Conservation (phyloP, 2,797 vertebrate species). For the Pipistrellus pygmaeus region DNA sequence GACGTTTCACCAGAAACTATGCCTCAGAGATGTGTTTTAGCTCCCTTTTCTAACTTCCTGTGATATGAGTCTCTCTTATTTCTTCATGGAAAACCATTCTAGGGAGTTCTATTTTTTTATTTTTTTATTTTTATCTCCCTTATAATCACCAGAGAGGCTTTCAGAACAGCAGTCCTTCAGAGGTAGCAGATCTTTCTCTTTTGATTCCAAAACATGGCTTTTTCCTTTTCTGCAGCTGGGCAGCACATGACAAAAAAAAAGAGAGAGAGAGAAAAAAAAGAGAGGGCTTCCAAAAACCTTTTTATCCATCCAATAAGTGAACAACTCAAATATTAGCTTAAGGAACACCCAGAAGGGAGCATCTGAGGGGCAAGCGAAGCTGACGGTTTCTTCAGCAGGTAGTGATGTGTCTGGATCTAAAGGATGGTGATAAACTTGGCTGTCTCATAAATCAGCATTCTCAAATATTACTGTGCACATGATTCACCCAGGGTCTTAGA, state of each 20-base stretch:
- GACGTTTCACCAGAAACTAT: not conserved
- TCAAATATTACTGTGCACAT: not conserved
- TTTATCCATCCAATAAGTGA: not conserved
- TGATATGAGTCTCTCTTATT: constrained; percentile 30
- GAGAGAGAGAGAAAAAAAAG: constrained; percentile 66
- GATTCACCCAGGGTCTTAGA: not conserved
- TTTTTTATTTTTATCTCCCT: not conserved
- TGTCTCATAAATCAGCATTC: not conserved
- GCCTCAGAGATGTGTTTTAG: constrained; percentile 39
- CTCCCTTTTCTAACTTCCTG: not conserved
- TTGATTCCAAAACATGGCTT: constrained; percentile 61
- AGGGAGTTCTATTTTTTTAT: not conserved
- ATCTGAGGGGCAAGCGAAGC: not conserved
- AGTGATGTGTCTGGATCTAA: not conserved
- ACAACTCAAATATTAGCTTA: not conserved
- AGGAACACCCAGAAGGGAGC: not conserved
- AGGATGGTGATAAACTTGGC: not conserved
- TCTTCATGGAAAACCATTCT: constrained; percentile 33
- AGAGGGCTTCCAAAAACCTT: constrained; percentile 2
- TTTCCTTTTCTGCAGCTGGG: constrained; percentile 68
- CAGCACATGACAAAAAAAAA: constrained; percentile 59
- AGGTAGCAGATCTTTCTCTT: constrained; percentile 72
- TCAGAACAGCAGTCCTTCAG: constrained; percentile 53
- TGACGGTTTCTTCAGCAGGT: not conserved
- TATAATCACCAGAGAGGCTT: constrained; percentile 64